Percentiles rank a stretch among this genome's conserved stretches.
Conservation (phyloP, 2,797 vertebrate species). For the Etheostoma perlongum region DNA sequence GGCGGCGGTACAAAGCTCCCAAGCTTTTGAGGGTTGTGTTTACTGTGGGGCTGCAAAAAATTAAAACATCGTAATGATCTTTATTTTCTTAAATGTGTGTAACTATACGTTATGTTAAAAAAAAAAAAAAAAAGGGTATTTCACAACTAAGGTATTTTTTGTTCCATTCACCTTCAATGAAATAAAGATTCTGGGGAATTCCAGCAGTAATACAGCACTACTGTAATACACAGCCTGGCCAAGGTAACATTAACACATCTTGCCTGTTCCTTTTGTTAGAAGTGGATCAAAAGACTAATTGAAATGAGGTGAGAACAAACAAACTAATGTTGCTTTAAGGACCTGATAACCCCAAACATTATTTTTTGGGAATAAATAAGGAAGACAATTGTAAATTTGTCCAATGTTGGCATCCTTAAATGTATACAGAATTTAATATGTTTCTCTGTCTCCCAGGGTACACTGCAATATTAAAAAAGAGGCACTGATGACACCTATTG, state of each 20-base stretch:
- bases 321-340: slow-evolving; percentile 1
- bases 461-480: background rate
- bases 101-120: too few relatives aligned
- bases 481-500: background rate
- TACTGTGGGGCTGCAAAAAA: slow-evolving; percentile 87
- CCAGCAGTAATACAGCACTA: background rate
- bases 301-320: background rate
- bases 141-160: background rate
- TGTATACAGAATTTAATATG: background rate
- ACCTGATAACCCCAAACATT: background rate
- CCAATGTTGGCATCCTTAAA: background rate
- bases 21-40: slow-evolving; percentile 92
- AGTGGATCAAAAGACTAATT: background rate
- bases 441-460: too few relatives aligned
- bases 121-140: background rate
- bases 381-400: background rate
- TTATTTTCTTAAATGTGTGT: background rate
- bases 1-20: slow-evolving; percentile 91
- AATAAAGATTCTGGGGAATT: background rate
- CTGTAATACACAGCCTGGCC: background rate
- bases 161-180: background rate
- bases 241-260: slow-evolving; percentile 5
- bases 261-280: background rate
- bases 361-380: background rate
- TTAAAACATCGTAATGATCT: background rate